phyloP scores from a whole-genome alignment of 2,888 invertebrate species.

The Magallana nippona region DNA sequence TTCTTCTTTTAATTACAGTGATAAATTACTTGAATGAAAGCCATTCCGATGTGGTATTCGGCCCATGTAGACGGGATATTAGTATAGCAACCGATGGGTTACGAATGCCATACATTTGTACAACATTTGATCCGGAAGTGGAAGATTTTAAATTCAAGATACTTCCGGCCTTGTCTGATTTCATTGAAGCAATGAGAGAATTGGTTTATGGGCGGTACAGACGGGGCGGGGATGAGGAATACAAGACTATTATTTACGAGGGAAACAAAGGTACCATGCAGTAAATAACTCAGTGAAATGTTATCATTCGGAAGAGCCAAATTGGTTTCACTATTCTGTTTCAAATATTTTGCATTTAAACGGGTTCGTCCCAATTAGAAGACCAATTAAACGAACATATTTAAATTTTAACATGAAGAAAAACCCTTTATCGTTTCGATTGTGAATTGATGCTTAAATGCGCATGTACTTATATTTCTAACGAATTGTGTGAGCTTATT shows the following conservation, averaged over 20 bases:
- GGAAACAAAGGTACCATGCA: not conserved
- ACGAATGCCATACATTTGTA: conserved; percentile 36
- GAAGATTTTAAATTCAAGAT: conserved; percentile 27
- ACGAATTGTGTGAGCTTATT: no score
- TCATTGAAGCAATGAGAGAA: conserved; percentile 16
- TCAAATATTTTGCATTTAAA: no score
- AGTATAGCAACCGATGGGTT: conserved; percentile 17
- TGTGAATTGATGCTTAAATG: no score
- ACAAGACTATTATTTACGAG: not conserved
- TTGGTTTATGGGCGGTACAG: not conserved
- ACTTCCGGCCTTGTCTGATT: conserved; percentile 18
- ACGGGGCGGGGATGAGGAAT: not conserved
- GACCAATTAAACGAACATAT: no score
- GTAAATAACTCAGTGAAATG: not conserved
- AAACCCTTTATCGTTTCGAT: not conserved
- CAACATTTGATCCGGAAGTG: conserved; percentile 4
- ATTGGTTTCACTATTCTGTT: not conserved
- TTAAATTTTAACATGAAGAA: not conserved
- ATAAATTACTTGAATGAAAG: conserved; percentile 13
- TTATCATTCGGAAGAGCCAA: not conserved
- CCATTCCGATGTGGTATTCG: conserved; percentile 8
- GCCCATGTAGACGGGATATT: not conserved
- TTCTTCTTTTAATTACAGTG: not conserved
- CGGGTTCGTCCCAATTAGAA: no score
- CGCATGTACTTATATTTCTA: no score